Conservation (phyloP, 2,113 vertebrate genomes). For the Rhabdornis inornatus region DNA sequence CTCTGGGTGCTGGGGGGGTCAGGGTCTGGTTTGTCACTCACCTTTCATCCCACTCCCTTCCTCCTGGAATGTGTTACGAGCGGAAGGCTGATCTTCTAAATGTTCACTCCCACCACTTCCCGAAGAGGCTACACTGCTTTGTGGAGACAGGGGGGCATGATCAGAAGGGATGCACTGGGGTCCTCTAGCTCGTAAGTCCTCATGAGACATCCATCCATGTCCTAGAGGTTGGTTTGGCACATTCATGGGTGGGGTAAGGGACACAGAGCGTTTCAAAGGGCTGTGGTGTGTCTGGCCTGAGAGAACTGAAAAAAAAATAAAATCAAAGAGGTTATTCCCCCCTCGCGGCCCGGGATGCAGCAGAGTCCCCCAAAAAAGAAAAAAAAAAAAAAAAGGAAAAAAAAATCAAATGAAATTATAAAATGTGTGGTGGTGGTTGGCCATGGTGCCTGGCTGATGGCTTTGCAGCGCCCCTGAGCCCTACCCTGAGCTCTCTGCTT, state of each 20-base stretch:
- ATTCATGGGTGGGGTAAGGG: slow-evolving; percentile 97
- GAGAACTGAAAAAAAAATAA: slow-evolving; percentile 81
- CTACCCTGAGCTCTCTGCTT: background rate
- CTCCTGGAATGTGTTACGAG: slow-evolving; percentile 95
- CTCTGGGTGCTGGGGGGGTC: background rate
- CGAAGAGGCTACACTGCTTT: slow-evolving; percentile 99
- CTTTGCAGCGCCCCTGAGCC: background rate
- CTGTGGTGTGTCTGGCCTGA: slow-evolving; percentile 93
- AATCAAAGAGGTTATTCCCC: slow-evolving; percentile 79
- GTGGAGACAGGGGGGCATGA: slow-evolving; percentile 96
- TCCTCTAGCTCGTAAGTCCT: slow-evolving; percentile 92
- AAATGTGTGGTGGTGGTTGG: background rate
- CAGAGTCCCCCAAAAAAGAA: slow-evolving; percentile 46
- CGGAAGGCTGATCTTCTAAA: slow-evolving; percentile 89
- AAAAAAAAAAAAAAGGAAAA: background rate
- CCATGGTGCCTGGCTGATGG: background rate
- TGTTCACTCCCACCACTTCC: slow-evolving; percentile 99
- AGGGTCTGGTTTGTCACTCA: slow-evolving; percentile 74
- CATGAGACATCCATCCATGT: slow-evolving; percentile 99
- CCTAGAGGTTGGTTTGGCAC: slow-evolving; percentile 92
- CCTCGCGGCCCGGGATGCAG: slow-evolving; percentile 63
- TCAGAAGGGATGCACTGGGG: slow-evolving; percentile 86
- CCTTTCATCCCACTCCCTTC: slow-evolving; percentile 99
- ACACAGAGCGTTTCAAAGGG: slow-evolving; percentile 98
- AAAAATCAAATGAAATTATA: background rate